Conservation (phyloP, 2,797 vertebrate species). For the Choloepus didactylus region DNA sequence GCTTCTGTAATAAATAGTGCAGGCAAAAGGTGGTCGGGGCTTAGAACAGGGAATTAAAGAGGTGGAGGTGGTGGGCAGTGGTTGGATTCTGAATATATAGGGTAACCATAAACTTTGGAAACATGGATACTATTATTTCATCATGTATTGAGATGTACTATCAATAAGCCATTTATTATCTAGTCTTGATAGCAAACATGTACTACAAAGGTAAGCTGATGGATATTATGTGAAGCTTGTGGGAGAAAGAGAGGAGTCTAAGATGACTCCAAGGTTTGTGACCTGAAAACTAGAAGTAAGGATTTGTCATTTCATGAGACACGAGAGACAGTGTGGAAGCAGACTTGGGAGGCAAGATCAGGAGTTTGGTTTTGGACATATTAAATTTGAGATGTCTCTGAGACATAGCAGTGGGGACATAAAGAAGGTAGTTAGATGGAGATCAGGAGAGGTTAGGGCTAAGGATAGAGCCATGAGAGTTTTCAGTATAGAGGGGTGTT, state of each 20-base stretch:
- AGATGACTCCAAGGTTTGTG: background rate
- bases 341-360: background rate
- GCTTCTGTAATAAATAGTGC: background rate
- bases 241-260: background rate
- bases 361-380: background rate
- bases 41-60: background rate
- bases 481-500: background rate
- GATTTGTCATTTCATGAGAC: background rate
- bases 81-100: background rate
- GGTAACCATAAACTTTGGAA: background rate
- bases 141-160: background rate
- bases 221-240: background rate
- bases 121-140: background rate
- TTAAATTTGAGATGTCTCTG: background rate
- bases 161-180: background rate
- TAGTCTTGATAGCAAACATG: background rate
- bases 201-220: background rate
- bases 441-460: constrained; percentile 1
- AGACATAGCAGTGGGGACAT: background rate
- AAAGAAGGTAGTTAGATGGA: background rate
- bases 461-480: background rate
- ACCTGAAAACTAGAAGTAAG: background rate
- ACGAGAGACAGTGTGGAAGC: background rate
- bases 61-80: background rate
- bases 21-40: background rate